A percentile compares a stretch with the other conserved stretches of the same genome.
Evolutionary conservation across 1,140 invertebrate species (phyloP).

Genomic region (Eurosta solidaginis): DNA sequence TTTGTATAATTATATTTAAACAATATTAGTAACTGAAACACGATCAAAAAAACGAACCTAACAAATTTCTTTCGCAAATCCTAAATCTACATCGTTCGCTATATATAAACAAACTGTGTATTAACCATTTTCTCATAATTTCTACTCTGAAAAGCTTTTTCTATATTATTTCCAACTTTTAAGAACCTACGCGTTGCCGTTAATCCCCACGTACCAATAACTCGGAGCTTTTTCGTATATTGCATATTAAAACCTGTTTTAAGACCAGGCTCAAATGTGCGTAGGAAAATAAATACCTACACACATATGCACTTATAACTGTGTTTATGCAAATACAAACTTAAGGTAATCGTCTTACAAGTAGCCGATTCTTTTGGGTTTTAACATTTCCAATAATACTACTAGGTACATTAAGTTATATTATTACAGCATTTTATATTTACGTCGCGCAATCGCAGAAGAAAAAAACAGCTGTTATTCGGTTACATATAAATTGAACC

Average conservation of each 20-base stretch:
- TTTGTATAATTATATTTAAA: background rate
- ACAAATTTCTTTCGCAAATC: background rate
- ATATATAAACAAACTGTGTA: constrained; percentile 18
- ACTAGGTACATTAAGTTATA: too few species aligned
- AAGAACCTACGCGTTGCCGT: constrained; percentile 6
- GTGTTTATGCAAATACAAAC: background rate
- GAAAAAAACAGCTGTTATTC: too few species aligned
- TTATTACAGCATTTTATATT: too few species aligned
- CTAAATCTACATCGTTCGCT: background rate
- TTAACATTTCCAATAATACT: too few species aligned
- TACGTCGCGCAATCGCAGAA: too few species aligned
- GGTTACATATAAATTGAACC: too few species aligned
- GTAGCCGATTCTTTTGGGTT: background rate
- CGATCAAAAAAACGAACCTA: background rate
- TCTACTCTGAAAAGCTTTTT: background rate
- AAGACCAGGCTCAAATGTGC: background rate
- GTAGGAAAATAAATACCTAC: too few species aligned
- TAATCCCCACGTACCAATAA: background rate
- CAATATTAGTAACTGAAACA: background rate
- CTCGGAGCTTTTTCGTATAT: background rate
- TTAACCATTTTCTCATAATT: constrained; percentile 5
- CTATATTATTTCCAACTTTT: constrained; percentile 8
- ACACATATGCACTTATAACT: background rate
- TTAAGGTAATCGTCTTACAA: background rate
- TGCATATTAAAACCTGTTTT: constrained; percentile 5